Evolutionary conservation across 2,888 invertebrate genomes (phyloP), one percentile per base, ranked within the genome.

Genomic region (Gymnoscelis rufifasciata): DNA sequence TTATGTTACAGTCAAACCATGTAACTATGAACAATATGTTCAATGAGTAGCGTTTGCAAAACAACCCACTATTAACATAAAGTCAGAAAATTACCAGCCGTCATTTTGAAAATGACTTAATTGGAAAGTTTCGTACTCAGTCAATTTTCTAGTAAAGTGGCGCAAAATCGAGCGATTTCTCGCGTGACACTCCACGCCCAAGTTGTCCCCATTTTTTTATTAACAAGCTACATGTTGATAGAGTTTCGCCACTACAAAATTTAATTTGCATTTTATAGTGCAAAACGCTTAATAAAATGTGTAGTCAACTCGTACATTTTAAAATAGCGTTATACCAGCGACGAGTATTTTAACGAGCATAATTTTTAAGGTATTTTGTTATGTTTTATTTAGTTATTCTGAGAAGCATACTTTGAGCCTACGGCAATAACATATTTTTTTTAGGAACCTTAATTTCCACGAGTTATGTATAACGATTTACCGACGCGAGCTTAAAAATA

Each of bases 71-170:
- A 77, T 47, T 51, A 41, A 44, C 39, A 51, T 42, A 43, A 47
- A 45, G 27, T 19, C 8, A 36, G 60, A 58, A 65, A 69, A 69
- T 69, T 64, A 67, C 64, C 61, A 65, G 59, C 71, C 65, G 68
- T 70, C 70, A 72, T 72, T 74, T 72, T 68, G 59, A 63, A 81
- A 83, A 84, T 82, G 76, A 76, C 83, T 82, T 83, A 83, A 84
- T 84, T 80, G 76, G 81, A 79, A 81, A 75, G 76, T 79, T 82
- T 78, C 74, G 73, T 73, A 60, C 27, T 29, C 31, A 43, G 39
- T 44, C 44, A 38, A 38, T 49, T 49, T 41, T 38, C 44, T 8
- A 49, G 41, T 38, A 61, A 66, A 73, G 68, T 74, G 69, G 66
- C 68, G 66, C 64, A 58, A 52, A 68, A 75, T 67, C 59, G 75